Percentiles rank a stretch among this genome's conserved stretches.
Conservation (phyloP, 2,888 invertebrate genomes). For the Patella ulyssiponensis region DNA sequence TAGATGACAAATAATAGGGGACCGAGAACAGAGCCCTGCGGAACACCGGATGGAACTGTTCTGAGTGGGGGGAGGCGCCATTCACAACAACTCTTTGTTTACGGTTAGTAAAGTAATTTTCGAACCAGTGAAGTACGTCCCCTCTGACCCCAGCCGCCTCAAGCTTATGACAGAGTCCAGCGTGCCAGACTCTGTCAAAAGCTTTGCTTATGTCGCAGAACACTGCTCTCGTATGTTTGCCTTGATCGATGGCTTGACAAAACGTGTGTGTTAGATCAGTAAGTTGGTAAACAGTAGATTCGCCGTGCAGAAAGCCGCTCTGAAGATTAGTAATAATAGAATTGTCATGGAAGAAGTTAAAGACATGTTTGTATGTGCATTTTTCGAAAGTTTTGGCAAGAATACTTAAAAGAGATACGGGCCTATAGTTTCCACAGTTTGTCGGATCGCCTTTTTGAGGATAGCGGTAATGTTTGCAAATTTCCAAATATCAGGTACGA, state of each 20-base stretch:
- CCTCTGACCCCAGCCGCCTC: neutral
- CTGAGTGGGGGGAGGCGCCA: neutral
- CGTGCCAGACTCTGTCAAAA: neutral
- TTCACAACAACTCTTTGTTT: neutral
- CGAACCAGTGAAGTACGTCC: neutral
- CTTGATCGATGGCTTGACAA: neutral
- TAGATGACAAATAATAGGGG: too few relatives aligned
- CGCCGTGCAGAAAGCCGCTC: neutral
- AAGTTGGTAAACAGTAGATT: neutral
- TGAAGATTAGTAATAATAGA: constrained; percentile 3
- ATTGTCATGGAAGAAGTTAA: neutral
- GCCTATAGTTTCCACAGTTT: neutral
- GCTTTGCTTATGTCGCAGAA: neutral
- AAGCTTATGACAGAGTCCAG: constrained; percentile 6
- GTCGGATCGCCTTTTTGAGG: neutral
- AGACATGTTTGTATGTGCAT: constrained; percentile 1
- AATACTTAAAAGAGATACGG: neutral
- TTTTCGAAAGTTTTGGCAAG: neutral
- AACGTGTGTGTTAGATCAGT: neutral
- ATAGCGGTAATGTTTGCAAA: neutral
- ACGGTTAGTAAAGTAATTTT: neutral
- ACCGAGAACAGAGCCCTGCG: too few relatives aligned
- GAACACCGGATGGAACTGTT: too few relatives aligned
- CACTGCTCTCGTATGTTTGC: neutral
- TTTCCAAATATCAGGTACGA: neutral